A percentile compares a stretch with the other conserved stretches of the same genome.
Evolutionary conservation across 2,113 vertebrate species (phyloP).

Genomic region (Clarias batrachus): DNA sequence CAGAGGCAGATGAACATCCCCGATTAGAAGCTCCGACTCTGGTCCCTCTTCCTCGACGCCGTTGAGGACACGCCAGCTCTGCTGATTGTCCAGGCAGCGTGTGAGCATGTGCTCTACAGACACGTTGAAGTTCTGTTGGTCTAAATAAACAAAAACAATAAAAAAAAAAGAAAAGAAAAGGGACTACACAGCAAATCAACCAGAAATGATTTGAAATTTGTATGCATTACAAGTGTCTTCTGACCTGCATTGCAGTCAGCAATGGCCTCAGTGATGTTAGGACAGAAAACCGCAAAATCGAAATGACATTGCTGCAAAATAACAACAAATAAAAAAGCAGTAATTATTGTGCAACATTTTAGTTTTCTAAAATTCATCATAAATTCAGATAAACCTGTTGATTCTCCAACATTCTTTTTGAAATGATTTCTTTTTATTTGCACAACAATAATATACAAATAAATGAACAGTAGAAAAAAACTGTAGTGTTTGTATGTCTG

Average conservation of each 20-base stretch:
- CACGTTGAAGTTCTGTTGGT: slow-evolving; percentile 91
- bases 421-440: no score
- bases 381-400: background rate
- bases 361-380: background rate
- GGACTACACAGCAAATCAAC: background rate
- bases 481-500: no score
- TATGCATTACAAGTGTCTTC: slow-evolving; percentile 16
- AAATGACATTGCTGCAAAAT: slow-evolving; percentile 83
- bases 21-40: slow-evolving; percentile 62
- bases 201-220: background rate
- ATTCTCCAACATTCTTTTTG: background rate
- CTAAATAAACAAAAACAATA: slow-evolving; percentile 60
- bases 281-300: slow-evolving; percentile 92
- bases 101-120: slow-evolving; percentile 87
- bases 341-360: background rate
- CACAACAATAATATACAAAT: no score
- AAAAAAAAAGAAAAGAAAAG: background rate
- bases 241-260: slow-evolving; percentile 77
- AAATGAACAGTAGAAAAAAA: no score
- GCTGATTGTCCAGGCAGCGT: slow-evolving; percentile 86
- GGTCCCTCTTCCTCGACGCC: slow-evolving; percentile 55
- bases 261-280: slow-evolving; percentile 83
- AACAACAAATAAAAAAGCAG: background rate
- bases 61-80: slow-evolving; percentile 77
- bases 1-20: slow-evolving; percentile 59